These are phyloP conservation scores for Epinephelus lanceolatus DNA, from an alignment of 2,113 vertebrate genomes.

Conservation along the genomic window DNA sequence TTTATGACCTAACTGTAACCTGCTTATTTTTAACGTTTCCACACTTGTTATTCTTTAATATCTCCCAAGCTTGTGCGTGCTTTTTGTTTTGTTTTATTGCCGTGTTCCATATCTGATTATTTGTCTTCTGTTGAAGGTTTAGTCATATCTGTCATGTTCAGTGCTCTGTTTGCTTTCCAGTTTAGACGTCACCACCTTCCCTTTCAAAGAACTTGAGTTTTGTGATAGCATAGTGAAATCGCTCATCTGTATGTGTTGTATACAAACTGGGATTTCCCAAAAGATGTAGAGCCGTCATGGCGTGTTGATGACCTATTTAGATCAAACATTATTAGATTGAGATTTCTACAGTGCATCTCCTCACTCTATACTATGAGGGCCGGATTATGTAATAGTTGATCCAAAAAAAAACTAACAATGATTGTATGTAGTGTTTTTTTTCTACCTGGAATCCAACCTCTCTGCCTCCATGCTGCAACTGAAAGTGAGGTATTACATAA, in stretches of 20 bases:
- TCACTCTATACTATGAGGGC: not conserved
- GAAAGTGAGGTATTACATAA: conserved; percentile 35
- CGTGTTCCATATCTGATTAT: conserved; percentile 30
- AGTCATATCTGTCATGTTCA: not conserved
- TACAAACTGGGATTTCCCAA: conserved; percentile 20
- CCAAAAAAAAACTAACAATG: conserved; percentile 31
- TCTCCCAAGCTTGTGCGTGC: not conserved
- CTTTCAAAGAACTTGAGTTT: conserved; percentile 8
- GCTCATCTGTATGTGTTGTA: conserved; percentile 14
- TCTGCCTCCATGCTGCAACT: conserved; percentile 13
- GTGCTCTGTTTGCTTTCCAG: conserved; percentile 11
- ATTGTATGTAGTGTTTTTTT: not conserved
- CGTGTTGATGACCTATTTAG: conserved; percentile 53
- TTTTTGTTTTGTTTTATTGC: not conserved
- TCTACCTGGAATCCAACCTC: conserved; percentile 2
- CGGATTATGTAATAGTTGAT: conserved; percentile 34
- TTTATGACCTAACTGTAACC: conserved; percentile 12
- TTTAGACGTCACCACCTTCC: conserved; percentile 1
- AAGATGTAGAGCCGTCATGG: conserved; percentile 27
- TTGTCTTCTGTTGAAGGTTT: conserved; percentile 11
- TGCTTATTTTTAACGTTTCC: conserved; percentile 41
- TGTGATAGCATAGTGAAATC: not conserved
- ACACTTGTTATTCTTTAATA: conserved; percentile 56
- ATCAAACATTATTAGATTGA: conserved; percentile 34
- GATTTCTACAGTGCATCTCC: conserved; percentile 21